phyloP scores from a whole-genome alignment of 2,888 invertebrate species.

The Lottia scabra region DNA sequence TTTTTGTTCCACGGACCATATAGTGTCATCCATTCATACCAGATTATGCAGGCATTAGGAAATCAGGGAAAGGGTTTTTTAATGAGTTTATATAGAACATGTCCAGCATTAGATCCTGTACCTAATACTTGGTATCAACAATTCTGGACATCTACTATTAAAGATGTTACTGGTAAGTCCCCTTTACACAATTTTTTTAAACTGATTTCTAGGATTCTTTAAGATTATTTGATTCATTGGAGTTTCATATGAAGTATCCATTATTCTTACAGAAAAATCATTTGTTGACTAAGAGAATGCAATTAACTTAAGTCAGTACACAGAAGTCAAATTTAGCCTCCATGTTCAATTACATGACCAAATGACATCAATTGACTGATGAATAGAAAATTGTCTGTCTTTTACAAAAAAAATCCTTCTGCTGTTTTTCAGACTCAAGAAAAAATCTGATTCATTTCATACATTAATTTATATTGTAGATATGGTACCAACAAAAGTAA shows the following conservation, averaged over 20 bases:
- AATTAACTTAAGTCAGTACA: too few species aligned
- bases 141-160: slow-evolving; percentile 53
- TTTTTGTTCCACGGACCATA: slow-evolving; percentile 56
- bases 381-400: too few species aligned
- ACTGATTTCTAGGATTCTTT: too few species aligned
- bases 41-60: slow-evolving; percentile 47
- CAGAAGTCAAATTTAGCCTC: too few species aligned
- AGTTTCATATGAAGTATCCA: too few species aligned
- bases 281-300: too few species aligned
- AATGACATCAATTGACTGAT: too few species aligned
- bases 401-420: too few species aligned
- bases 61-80: slow-evolving; percentile 52
- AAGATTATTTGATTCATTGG: too few species aligned
- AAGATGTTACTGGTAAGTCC: slow-evolving; percentile 51
- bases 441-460: background rate
- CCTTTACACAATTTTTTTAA: too few species aligned
- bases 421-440: background rate
- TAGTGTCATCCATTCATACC: slow-evolving; percentile 43
- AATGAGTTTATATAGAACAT: slow-evolving; percentile 47
- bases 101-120: slow-evolving; percentile 46
- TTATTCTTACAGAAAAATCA: too few species aligned
- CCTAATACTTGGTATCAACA: slow-evolving; percentile 54
- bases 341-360: too few species aligned
- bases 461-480: slow-evolving; percentile 25
- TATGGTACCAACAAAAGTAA: slow-evolving; percentile 36